Conservation (phyloP, 64 coral and sea anemone species). For the Porites australiensis region DNA sequence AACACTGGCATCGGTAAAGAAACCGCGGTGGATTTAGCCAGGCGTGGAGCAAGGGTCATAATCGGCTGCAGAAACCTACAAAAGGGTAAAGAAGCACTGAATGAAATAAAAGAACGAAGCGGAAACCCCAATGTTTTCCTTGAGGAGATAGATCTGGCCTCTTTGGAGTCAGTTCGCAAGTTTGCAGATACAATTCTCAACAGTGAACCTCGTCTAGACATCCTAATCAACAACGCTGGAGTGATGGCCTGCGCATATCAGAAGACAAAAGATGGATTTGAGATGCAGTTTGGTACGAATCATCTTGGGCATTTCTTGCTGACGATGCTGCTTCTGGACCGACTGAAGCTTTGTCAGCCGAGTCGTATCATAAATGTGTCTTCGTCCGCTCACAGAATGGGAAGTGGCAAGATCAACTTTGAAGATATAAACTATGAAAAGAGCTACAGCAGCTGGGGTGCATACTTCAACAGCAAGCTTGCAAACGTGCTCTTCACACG, state of each 20-base stretch:
- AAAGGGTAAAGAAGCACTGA: constrained; percentile 22
- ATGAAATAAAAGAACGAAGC: constrained; percentile 27
- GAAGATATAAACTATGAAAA: constrained; percentile 57
- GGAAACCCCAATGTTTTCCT: constrained; percentile 24
- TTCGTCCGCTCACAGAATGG: constrained; percentile 11
- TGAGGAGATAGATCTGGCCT: constrained; percentile 33
- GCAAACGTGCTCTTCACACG: constrained; percentile 67
- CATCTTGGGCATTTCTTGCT: constrained; percentile 43
- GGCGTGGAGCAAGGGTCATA: constrained; percentile 26
- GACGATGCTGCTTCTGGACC: constrained; percentile 37
- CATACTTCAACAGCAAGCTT: constrained; percentile 61
- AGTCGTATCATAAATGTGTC: constrained; percentile 45
- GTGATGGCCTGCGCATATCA: constrained; percentile 20
- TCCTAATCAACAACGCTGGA: constrained; percentile 57
- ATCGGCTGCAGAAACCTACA: constrained; percentile 43
- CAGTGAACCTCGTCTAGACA: constrained; percentile 28
- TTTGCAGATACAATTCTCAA: constrained; percentile 12
- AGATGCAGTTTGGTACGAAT: constrained; percentile 54
- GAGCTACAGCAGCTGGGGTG: constrained; percentile 11
- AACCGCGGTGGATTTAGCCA: constrained; percentile 37
- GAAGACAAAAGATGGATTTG: constrained; percentile 46
- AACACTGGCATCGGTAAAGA: constrained; percentile 42
- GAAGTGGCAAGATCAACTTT: constrained; percentile 23
- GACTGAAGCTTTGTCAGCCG: constrained; percentile 9
- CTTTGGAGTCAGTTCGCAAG: constrained; percentile 26